Base-by-base conservation (phyloP, 1,140 invertebrate genomes). In the Luehdorfia chinensis region DNA sequence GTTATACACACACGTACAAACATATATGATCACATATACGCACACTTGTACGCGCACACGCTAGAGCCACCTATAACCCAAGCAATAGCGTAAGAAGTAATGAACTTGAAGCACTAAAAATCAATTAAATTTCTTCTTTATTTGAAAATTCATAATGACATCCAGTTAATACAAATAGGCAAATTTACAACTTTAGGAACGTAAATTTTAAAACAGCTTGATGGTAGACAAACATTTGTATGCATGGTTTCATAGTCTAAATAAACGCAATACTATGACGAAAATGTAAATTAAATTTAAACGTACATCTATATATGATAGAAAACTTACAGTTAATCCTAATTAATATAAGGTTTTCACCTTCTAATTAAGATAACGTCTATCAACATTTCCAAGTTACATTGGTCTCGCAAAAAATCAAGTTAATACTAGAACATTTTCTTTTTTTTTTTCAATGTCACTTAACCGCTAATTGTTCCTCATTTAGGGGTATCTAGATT, bases 401-500 rank as follows among this genome's bases (percentile, higher is more conserved):
- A 25, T 21, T 21, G 18, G 11, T 23, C 16, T 9, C 3, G 9
- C 4, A n/a, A n/a, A n/a, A n/a, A 13, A 6, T 18, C 25, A 19
- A 12, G 31, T 41, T n/a, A 28, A 31, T 27, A 32, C 45, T 45
- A 30, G n/a, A 43, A 21, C 2, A 28, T 28, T 6, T 6, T 6
- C n/a, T 8, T 28, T 28, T 28, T 28, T 4, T 28, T 21, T 21
- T 21, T 21, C 6, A 3, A 28, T 2, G 27, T 49, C 41, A 2
- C 57, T 60, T 60, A 60, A 6, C 2, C 2, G 6, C 73, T 76
- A 76, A 48, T 76, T 76, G 73, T 63, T 76, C 73, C 73, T 69
- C 73, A 59, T 64, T 66, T 71, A 73, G 58, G 65, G 63, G 55
- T 23, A 53, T n/a, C n/a, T 49, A 45, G 59, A 56, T 59, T 47